Base-by-base conservation (phyloP, 1,140 invertebrate genomes). In the Varroa destructor region DNA sequence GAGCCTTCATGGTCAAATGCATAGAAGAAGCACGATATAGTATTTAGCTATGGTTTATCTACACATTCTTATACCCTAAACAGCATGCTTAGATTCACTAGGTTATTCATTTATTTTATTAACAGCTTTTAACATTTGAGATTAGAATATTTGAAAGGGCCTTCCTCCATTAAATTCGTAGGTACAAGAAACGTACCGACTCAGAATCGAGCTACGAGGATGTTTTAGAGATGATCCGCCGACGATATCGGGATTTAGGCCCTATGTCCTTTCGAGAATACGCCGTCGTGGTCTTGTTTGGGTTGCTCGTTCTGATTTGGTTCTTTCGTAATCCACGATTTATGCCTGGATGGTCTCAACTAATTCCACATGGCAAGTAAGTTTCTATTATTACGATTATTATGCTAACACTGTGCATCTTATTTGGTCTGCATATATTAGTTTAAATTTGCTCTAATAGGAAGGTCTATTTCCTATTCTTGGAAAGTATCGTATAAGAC, bases 291-390 rank as follows among this genome's bases (percentile, higher is more conserved):
- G 74, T 85, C 10, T 81, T 92, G 36, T 96, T 96, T 77, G 78
- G 90, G 6, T 74, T 86, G 10, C 85, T 92, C 4, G 86, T 94
- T 1, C 73, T 88, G 58, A 81, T 95, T 72, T 96, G 92, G 88
- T 88, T 95, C 78, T 90, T 93, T 78, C 84, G 91, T 57, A 86
- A 87, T 67, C 91, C 92, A 0, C 87, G 88, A 72, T 89, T 91
- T 77, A 85, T 90, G 74, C 79, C 80, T 0, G 90, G 90, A 25
- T 93, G 90, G 88, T 55, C 71, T 37, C 42, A 71, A n/a, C 14
- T 71, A n/a, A 5, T 55, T 25, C 14, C 55, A 46, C 1, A 71
- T 46, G 55, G 42, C 40, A 71, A 37, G 71, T 71, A 6, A 12
- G 55, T n/a, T 10, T 3, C 37, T n/a, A 46, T 2, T n/a, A 12